phyloP scores from a whole-genome alignment of 2,888 invertebrate species.

The Polydesmus complanatus region DNA sequence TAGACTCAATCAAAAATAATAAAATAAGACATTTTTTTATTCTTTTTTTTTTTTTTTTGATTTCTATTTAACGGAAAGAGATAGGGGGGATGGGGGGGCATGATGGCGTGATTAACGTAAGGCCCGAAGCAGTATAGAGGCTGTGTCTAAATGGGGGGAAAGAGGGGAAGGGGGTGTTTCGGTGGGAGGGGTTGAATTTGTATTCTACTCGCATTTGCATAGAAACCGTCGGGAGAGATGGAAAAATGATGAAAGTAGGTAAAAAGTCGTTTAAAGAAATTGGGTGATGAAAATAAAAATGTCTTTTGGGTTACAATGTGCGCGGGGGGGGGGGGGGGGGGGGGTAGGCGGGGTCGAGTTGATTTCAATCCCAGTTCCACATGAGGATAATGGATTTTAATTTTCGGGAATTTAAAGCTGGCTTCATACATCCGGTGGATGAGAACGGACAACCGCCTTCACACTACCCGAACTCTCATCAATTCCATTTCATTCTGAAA shows the following conservation, averaged over 20 bases:
- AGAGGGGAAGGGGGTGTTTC: no score
- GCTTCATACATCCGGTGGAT: no score
- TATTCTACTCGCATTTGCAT: not conserved
- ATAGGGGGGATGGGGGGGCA: not conserved
- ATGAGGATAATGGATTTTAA: not conserved
- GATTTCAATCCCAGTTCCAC: not conserved
- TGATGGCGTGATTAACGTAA: not conserved
- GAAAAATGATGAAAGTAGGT: not conserved
- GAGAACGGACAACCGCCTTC: no score
- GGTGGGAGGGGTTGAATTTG: not conserved
- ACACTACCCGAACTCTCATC: no score
- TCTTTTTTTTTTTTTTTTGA: no score
- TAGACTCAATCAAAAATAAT: no score
- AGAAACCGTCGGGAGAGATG: not conserved
- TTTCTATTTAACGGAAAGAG: no score
- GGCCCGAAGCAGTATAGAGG: not conserved
- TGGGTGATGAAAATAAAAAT: not conserved
- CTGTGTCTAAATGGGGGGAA: no score
- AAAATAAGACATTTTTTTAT: no score
- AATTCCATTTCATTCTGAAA: no score
- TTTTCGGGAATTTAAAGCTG: not conserved
- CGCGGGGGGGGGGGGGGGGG: no score
- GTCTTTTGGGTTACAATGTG: not conserved
- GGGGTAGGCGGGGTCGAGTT: not conserved
- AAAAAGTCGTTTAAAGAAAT: not conserved